Evolutionary conservation across 2,888 invertebrate species (phyloP).

Genomic region (Peribatodes rhomboidaria): DNA sequence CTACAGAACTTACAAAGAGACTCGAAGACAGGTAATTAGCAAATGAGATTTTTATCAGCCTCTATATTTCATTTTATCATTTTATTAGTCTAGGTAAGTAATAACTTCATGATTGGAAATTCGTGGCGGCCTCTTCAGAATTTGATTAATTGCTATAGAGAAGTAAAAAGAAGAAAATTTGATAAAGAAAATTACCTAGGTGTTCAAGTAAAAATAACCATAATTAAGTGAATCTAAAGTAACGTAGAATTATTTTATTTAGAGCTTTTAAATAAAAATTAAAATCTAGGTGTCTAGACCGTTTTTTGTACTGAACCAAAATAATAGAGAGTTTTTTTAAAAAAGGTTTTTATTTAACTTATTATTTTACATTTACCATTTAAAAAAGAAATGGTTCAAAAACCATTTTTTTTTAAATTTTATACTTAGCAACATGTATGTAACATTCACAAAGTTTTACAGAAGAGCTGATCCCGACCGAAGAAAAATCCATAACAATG

Average conservation of each 20-base stretch:
- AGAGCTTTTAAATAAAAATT: no score
- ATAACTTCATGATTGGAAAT: conserved; percentile 40
- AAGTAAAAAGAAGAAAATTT: not conserved
- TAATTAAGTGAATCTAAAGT: no score
- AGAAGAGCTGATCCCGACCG: not conserved
- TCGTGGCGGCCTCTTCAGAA: conserved; percentile 3
- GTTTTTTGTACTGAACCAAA: no score
- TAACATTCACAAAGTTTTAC: conserved; percentile 11
- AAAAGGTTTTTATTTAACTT: not conserved
- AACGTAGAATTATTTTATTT: no score
- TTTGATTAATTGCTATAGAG: conserved; percentile 7
- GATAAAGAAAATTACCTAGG: not conserved
- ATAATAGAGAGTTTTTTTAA: not conserved
- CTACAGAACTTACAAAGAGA: conserved; percentile 44
- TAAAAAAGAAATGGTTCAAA: not conserved
- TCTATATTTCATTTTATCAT: conserved; percentile 54
- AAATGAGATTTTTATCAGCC: conserved; percentile 66
- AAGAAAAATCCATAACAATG: conserved; percentile 21
- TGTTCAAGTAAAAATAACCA: no score
- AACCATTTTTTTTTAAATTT: not conserved
- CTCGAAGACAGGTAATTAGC: conserved; percentile 56
- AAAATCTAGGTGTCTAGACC: no score
- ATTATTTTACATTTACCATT: not conserved
- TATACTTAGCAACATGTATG: not conserved
- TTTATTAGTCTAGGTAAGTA: conserved; percentile 48